Evolutionary conservation across 2,113 vertebrate species (phyloP).

Genomic region (Sphaerodactylus townsendi): DNA sequence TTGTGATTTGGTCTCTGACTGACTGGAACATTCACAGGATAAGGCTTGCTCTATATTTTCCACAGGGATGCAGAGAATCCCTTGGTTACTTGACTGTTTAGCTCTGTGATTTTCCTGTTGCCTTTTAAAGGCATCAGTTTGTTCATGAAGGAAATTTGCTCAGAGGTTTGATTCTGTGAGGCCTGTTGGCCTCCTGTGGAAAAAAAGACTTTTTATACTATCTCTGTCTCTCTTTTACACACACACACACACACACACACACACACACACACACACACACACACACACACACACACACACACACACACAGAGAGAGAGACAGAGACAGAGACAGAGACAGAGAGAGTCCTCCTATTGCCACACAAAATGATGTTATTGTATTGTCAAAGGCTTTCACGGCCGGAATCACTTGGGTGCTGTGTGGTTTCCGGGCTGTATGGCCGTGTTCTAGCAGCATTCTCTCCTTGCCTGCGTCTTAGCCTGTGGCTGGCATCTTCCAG

Average conservation of each 20-base stretch:
- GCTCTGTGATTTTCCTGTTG: conserved; percentile 16
- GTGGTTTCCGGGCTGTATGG: too few relatives aligned
- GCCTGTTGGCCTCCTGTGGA: neutral
- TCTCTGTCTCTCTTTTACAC: neutral
- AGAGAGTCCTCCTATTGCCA: neutral
- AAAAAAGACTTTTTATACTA: neutral
- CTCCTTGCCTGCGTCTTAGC: too few relatives aligned
- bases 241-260: neutral
- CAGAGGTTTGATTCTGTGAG: conserved; percentile 4
- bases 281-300: too few relatives aligned
- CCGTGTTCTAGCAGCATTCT: too few relatives aligned
- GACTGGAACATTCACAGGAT: conserved; percentile 28
- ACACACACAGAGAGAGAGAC: too few relatives aligned
- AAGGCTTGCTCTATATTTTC: conserved; percentile 18
- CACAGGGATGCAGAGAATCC: conserved; percentile 20
- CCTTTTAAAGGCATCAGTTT: conserved; percentile 26
- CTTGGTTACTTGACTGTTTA: conserved; percentile 31
- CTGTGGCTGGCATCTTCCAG: too few relatives aligned
- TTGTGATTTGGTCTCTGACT: conserved; percentile 53
- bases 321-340: too few relatives aligned
- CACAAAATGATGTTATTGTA: neutral
- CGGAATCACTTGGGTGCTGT: too few relatives aligned
- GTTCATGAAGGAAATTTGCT: conserved; percentile 10
- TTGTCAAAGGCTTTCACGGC: too few relatives aligned
- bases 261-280: neutral